Conservation (phyloP, 2,113 vertebrate genomes). For the Uropsilus gracilis region DNA sequence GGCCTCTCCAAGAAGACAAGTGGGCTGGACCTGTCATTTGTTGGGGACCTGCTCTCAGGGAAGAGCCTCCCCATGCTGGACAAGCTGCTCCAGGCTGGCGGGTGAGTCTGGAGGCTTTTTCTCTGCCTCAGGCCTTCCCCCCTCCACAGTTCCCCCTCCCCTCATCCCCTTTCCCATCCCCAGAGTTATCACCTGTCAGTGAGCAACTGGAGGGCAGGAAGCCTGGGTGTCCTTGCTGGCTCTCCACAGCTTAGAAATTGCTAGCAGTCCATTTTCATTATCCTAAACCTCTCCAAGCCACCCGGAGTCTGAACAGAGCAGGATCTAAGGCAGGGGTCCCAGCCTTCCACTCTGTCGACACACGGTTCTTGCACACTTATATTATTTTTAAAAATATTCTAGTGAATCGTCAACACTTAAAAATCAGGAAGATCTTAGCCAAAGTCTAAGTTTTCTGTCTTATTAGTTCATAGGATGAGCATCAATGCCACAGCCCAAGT, state of each 20-base stretch:
- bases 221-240: neutral
- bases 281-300: neutral
- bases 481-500: neutral
- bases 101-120: constrained; percentile 29
- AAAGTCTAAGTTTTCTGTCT: neutral
- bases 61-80: neutral
- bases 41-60: neutral
- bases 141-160: no score
- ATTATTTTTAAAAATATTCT: neutral
- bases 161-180: neutral
- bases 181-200: neutral
- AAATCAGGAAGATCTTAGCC: neutral
- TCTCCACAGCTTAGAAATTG: neutral
- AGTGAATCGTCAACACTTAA: neutral
- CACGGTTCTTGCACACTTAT: neutral
- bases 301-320: neutral
- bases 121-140: neutral
- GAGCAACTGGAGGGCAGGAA: neutral
- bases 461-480: neutral
- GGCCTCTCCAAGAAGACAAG: neutral
- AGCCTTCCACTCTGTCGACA: neutral
- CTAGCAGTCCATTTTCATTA: neutral
- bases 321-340: neutral
- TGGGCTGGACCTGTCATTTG: neutral
- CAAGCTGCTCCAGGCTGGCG: neutral